Base-by-base conservation (phyloP, 2,888 invertebrate species). In the Leptopterna dolabrata region DNA sequence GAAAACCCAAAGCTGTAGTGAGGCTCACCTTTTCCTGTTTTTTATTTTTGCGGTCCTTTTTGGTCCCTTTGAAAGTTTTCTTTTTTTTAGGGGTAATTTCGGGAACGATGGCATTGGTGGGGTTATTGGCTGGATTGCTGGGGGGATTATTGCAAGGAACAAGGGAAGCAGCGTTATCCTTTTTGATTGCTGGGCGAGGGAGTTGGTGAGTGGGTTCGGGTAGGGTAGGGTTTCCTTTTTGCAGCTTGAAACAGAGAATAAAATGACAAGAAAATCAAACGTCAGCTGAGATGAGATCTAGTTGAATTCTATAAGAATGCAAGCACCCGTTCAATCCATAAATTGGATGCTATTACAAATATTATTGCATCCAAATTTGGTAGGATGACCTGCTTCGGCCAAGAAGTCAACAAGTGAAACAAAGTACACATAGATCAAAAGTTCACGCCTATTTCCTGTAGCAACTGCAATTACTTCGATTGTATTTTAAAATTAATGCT, bases 191-290 rank as follows among this genome's bases (percentile, higher is more conserved):
- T 86, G 47, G 36, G 36, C 36, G 36, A 2, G 24, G 45, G 63
- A 76, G 76, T 63, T 73, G 86, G 29, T 43, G 43, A 36, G 36
- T 47, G 47, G 51, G 70, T 47, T 73, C 55, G 83, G 41, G 43
- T 16, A 63, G 84, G n/a, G 45, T 51, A 36, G 80, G 81, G 43
- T 70, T 86, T 88, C 87, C 89, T 87, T 89, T 89, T 86, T 76
- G 89, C 89, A 76, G 89, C 89, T 89, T 89, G 89, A 87, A 88
- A 63, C 82, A 87, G 43, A 84, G 76, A 63, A 87, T 19, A 71
- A 76, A 30, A 80, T 41, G 11, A 19, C 47, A 80, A 30, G 73
- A 73, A 36, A 76, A 76, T 36, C 16, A 76, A 76, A 19, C 24
- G 19, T 63, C 24, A 63, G 63, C 63, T 63, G 9, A 63, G 7